Evolutionary conservation across 1,140 invertebrate genomes (phyloP), one percentile per base, ranked within the genome.

Genomic region (Rhynchophorus ferrugineus): DNA sequence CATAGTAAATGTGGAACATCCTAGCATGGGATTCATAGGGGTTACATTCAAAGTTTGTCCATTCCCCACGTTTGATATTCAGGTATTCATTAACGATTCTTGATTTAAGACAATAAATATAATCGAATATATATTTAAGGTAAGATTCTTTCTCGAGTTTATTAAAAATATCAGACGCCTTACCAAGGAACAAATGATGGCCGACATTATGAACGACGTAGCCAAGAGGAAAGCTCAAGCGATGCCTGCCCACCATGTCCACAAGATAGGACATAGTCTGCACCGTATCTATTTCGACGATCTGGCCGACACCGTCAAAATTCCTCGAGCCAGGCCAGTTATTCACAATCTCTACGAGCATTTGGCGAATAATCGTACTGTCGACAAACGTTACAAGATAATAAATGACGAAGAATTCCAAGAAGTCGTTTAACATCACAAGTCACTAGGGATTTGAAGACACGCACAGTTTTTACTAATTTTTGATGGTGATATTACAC

Each of bases 11-110:
- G 78, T 83, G 0, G 67, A 81, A 43, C 78, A 80, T 61, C 84
- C 85, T 0, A 78, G 75, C 6, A 79, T 91, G 78, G 77, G 73
- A 41, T 81, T 91, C 47, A 72, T 91, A 24, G 87, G 87, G 11
- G 69, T 90, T 11, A 77, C 80, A 0, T 73, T 71, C 33, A 57
- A 60, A 35, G 72, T 80, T 3, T 64, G 79, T 41, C 80, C 83
- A 1, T 85, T 87, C 64, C 77, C 78, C 3, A 63, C 80, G 42
- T 84, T 84, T 68, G 74, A 87, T 49, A 68, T 78, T 24, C 84
- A 87, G 72, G 78, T 84, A 67, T 49, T 36, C 33, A 44, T 50
- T 42, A 42, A 6, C 1, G 7, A 21, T 8, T 45, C n/a, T n/a
- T n/a, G n/a, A n/a, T n/a, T n/a, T n/a, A n/a, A n/a, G n/a, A n/a